Evolutionary conservation across 2,888 invertebrate species (phyloP), one percentile per base, ranked within the genome.

Genomic region (Aromia moschata): DNA sequence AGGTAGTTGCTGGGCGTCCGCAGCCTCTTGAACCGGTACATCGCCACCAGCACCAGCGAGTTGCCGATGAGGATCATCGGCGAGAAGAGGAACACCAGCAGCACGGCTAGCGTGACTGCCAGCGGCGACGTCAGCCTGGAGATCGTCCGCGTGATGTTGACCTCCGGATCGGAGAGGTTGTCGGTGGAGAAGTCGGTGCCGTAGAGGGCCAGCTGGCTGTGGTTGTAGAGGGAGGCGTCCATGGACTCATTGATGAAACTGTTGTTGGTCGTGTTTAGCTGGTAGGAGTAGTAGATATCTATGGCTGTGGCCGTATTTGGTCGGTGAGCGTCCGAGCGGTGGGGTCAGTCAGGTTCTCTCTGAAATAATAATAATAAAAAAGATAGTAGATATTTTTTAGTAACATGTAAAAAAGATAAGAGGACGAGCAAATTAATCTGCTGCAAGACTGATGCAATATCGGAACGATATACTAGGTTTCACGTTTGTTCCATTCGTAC

Each of bases 1-100:
- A 87, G 79, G 68, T 84, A 85, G 75, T 87, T 87, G 52, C 86
- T 86, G 2, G 87, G 87, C 14, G 86, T 86, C 63, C 87, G 79
- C 38, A 87, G 79, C 51, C 87, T 79, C 72, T 86, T 86, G 79
- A 84, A 87, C 33, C 84, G 81, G 70, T 84, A 83, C 76, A 87
- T 85, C 1, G 86, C 84, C 4, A 84, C 80, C 38, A 88, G 78
- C 20, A 87, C 84, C 58, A 87, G 78, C 1, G 84, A 83, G 71
- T 87, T 87, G 46, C 86, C 83, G 65, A 84, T 82, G 44, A 87
- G 77, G 56, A 86, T 87, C 77, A 86, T 81, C 9, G 86, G 85
- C 4, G 84, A 82, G 49, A 84, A 80, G 30, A 84, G 75, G 73
- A 83, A 84, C 62, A 84, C 84, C 57, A 84, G 73, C 14, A 83